Conservation (phyloP, 2,888 invertebrate species). For the Lithophane ornitopus region DNA sequence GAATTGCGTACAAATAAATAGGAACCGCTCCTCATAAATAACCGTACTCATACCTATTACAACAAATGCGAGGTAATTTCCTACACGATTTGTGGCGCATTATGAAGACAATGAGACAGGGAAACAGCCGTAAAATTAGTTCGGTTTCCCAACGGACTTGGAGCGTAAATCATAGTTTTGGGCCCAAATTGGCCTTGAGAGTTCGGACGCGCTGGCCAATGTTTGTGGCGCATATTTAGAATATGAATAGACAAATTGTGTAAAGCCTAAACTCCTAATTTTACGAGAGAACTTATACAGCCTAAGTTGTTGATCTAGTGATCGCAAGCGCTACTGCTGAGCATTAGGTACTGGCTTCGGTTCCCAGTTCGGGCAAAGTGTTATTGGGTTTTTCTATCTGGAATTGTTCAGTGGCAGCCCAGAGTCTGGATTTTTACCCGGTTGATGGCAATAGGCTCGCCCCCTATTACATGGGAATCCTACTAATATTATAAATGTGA, state of each 20-base stretch:
- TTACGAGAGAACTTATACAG: neutral
- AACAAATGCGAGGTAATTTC: constrained; percentile 60
- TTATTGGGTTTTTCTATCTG: too few species aligned
- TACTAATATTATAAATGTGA: too few species aligned
- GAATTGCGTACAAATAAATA: constrained; percentile 58
- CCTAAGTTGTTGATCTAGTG: too few species aligned
- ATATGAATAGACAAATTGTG: constrained; percentile 21
- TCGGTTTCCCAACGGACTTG: constrained; percentile 55
- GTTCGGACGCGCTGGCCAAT: constrained; percentile 36
- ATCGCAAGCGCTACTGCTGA: too few species aligned
- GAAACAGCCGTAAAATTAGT: constrained; percentile 64
- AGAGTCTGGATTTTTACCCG: too few species aligned
- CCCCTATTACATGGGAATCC: too few species aligned
- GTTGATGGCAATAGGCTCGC: too few species aligned
- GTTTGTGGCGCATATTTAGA: constrained; percentile 18
- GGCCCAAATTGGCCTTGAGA: constrained; percentile 48
- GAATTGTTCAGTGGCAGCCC: too few species aligned
- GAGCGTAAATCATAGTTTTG: constrained; percentile 62
- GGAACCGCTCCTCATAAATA: constrained; percentile 51
- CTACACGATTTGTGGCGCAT: constrained; percentile 61
- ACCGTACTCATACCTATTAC: constrained; percentile 51
- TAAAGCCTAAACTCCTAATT: neutral
- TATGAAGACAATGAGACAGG: constrained; percentile 63
- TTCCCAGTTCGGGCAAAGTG: too few species aligned
- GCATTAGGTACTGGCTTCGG: too few species aligned